These are phyloP conservation scores for Lacerta bilineata DNA, from an alignment of 2,797 vertebrate genomes.

Conservation along the genomic window DNA sequence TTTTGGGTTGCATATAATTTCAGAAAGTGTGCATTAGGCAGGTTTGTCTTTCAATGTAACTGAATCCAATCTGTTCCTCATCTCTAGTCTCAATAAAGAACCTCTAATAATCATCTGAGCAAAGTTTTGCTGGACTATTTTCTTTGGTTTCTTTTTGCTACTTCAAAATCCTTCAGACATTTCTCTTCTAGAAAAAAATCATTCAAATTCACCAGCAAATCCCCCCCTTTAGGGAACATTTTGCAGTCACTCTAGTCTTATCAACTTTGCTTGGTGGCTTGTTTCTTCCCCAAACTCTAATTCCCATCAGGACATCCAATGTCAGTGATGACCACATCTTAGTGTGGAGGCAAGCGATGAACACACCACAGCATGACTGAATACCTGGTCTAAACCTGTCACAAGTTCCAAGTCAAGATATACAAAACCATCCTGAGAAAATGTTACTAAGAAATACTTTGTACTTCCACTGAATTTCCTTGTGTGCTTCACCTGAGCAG, in stretches of 20 bases:
- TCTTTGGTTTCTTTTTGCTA: neutral
- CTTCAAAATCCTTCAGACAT: neutral
- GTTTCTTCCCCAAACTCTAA: no score
- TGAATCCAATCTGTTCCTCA: neutral
- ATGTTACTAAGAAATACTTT: neutral
- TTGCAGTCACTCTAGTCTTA: neutral
- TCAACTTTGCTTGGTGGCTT: neutral
- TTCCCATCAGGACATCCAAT: neutral
- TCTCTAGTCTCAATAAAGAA: neutral
- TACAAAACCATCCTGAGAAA: neutral
- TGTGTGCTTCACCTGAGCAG: neutral
- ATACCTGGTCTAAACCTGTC: neutral
- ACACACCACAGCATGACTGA: neutral
- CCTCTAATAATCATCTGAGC: neutral
- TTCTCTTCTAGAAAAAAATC: neutral
- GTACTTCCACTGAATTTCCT: neutral
- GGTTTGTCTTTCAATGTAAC: no score
- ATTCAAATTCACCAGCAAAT: neutral
- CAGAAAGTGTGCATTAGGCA: no score
- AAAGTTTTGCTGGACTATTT: neutral
- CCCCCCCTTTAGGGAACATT: neutral
- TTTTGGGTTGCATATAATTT: no score
- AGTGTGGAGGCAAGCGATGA: neutral
- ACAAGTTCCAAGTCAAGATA: neutral
- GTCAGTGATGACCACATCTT: neutral